Conservation (phyloP, 2,888 invertebrate genomes). For the Mantis religiosa region DNA sequence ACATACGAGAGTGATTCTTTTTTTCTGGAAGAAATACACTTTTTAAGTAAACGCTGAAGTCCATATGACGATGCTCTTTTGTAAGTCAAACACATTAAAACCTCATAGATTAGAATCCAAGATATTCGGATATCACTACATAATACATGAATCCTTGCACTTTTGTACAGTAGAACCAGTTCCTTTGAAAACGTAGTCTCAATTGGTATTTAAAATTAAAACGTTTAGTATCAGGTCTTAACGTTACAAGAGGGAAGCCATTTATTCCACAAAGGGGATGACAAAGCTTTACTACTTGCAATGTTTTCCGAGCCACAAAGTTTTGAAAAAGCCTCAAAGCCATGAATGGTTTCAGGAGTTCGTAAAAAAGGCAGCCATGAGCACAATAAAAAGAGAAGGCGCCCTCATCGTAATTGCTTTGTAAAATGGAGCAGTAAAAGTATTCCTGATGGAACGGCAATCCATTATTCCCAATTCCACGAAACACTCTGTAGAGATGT, state of each 20-base stretch:
- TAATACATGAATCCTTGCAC: no score
- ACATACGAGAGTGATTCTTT: no score
- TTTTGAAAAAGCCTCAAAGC: background rate
- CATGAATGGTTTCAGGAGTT: background rate
- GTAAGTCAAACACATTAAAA: no score
- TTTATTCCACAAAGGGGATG: background rate
- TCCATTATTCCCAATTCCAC: background rate
- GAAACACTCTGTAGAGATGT: background rate
- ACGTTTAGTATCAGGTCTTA: background rate
- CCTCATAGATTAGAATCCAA: no score
- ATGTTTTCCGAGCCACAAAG: background rate
- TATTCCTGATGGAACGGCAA: background rate
- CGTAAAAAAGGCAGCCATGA: background rate
- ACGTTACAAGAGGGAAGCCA: background rate
- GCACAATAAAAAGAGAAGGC: background rate
- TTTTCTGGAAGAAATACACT: no score
- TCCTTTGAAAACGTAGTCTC: no score
- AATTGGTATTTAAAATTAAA: background rate
- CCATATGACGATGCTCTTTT: no score
- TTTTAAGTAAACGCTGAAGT: no score
- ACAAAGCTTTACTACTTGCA: background rate
- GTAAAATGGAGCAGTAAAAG: background rate
- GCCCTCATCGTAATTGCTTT: background rate
- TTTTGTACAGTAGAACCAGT: no score
- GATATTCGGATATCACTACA: no score